A percentile compares a stretch with the other conserved stretches of the same genome.
phyloP scores from a whole-genome alignment of 2,113 vertebrate species.

The Apodemus sylvaticus region DNA sequence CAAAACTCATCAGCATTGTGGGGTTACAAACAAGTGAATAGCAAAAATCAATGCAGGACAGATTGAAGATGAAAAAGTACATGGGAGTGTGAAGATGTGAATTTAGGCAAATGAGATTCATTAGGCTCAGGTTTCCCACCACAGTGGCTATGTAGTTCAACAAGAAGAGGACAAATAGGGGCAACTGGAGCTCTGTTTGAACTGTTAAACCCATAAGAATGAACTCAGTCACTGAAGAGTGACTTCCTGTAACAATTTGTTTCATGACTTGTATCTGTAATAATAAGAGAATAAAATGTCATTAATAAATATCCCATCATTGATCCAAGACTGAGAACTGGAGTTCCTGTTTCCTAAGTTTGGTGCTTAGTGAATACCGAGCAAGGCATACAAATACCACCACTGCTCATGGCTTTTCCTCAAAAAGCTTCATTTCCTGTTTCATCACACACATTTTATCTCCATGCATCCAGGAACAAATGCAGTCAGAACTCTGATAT shows the following conservation, averaged over 20 bases:
- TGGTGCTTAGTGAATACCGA: neutral
- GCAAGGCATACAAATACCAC: neutral
- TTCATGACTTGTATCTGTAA: neutral
- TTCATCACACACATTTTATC: neutral
- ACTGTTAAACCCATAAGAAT: slow-evolving; percentile 44
- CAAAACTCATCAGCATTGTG: no score
- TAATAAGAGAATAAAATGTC: neutral
- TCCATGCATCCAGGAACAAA: neutral
- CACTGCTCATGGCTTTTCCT: neutral
- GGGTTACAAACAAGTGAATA: no score
- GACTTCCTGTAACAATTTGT: neutral
- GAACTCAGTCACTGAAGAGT: slow-evolving; percentile 43
- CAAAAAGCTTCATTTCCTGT: neutral
- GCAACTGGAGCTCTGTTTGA: slow-evolving; percentile 3
- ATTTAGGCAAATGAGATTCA: slow-evolving; percentile 39
- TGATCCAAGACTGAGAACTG: neutral
- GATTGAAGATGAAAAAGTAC: slow-evolving; percentile 52
- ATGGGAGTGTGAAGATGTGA: slow-evolving; percentile 38
- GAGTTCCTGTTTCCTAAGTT: neutral
- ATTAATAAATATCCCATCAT: neutral
- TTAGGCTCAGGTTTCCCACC: slow-evolving; percentile 30
- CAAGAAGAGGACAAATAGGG: slow-evolving; percentile 27
- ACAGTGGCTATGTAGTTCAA: neutral
- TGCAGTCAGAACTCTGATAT: neutral
- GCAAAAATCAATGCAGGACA: slow-evolving; percentile 53